Conservation (phyloP, 2,797 vertebrate species). For the Tokudaia tokunoshimensis region DNA sequence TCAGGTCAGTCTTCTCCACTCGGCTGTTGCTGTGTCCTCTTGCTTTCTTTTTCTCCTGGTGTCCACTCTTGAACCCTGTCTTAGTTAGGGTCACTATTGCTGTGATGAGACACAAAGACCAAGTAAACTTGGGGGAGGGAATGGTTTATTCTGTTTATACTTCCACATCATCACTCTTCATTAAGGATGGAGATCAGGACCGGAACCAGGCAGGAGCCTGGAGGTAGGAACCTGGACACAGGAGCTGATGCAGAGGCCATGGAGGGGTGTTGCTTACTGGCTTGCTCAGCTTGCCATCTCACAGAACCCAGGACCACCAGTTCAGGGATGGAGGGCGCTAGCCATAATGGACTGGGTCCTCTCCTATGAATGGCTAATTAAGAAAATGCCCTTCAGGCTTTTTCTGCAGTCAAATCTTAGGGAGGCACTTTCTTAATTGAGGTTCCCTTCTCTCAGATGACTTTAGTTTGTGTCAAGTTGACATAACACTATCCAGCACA, state of each 20-base stretch:
- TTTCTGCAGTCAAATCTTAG: neutral
- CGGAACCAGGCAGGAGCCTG: neutral
- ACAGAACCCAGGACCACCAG: neutral
- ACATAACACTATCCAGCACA: too few relatives aligned
- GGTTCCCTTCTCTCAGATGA: neutral
- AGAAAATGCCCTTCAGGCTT: too few relatives aligned
- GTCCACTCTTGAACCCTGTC: neutral
- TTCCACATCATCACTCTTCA: neutral
- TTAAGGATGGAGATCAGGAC: neutral
- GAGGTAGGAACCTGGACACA: neutral
- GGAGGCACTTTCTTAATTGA: neutral
- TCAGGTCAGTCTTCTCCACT: accelerated
- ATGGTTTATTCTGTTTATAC: neutral
- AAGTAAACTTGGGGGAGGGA: neutral
- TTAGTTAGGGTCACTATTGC: neutral
- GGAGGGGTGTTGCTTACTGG: neutral
- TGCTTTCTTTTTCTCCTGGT: neutral
- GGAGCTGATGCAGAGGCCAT: neutral
- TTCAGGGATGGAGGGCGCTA: neutral
- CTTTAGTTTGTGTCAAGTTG: neutral
- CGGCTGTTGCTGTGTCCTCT: neutral
- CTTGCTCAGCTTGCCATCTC: neutral
- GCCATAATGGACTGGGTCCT: neutral
- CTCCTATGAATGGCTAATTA: neutral
- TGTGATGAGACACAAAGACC: neutral